phyloP scores from a whole-genome alignment of 2,797 vertebrate genomes.

The Falco naumanni region DNA sequence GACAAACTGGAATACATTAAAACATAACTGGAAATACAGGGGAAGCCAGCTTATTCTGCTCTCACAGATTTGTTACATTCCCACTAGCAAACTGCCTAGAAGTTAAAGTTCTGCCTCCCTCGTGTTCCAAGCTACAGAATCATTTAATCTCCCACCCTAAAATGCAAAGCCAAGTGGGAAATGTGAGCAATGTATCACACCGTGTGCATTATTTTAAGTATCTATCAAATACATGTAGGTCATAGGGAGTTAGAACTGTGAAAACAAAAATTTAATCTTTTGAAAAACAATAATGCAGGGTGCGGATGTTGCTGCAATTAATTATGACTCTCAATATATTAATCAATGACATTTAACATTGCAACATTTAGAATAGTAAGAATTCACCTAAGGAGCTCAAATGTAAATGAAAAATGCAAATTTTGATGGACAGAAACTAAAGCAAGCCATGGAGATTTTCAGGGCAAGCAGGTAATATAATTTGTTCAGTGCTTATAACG shows the following conservation, averaged over 20 bases:
- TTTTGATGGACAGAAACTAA: background rate
- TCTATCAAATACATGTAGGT: background rate
- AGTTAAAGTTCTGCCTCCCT: background rate
- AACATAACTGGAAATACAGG: background rate
- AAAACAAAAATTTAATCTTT: background rate
- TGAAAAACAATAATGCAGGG: background rate
- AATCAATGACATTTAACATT: background rate
- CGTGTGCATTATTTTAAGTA: background rate
- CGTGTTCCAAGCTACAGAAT: background rate
- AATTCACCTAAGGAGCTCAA: background rate
- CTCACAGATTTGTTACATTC: background rate
- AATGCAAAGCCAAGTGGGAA: background rate
- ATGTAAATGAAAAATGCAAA: background rate
- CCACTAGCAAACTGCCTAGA: background rate
- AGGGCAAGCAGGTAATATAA: background rate
- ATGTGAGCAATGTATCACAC: background rate
- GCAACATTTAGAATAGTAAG: background rate
- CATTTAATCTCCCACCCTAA: background rate
- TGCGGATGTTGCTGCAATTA: background rate
- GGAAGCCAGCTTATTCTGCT: background rate
- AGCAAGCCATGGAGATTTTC: background rate
- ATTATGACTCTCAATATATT: background rate
- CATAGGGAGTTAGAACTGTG: background rate
- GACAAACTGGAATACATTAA: background rate
- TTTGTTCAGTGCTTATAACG: background rate